Conservation (phyloP, 2,113 vertebrate species). For the Tragelaphus strepsiceros region DNA sequence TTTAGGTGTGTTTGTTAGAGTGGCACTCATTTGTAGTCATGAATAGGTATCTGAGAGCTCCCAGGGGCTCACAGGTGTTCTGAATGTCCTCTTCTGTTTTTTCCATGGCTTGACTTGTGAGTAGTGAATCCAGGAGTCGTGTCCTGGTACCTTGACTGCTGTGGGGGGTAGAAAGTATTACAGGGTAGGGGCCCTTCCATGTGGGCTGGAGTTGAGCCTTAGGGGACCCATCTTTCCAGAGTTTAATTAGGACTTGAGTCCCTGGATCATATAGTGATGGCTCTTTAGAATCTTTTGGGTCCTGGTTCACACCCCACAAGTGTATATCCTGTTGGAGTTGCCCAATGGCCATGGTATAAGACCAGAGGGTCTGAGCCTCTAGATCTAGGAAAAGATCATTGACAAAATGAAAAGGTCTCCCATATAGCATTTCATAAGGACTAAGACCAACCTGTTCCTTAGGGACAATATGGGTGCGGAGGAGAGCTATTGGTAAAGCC, state of each 20-base stretch:
- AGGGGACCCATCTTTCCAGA: neutral
- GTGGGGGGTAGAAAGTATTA: neutral
- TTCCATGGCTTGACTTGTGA: neutral
- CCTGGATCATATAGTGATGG: neutral
- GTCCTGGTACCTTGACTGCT: neutral
- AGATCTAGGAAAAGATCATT: neutral
- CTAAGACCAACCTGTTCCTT: neutral
- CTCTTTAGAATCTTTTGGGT: neutral
- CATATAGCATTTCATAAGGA: neutral
- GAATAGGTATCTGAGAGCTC: neutral
- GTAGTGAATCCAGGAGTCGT: neutral
- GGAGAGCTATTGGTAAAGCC: neutral
- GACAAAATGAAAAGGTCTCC: neutral
- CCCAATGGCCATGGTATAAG: neutral
- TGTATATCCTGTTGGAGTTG: neutral
- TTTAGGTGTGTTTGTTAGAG: neutral
- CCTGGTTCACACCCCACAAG: neutral
- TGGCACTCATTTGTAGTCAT: neutral
- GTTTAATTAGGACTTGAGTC: neutral
- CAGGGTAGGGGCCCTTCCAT: neutral
- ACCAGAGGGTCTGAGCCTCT: neutral
- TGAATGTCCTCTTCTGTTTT: neutral
- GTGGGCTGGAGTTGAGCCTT: neutral
- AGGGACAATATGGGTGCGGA: accelerated
- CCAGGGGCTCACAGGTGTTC: neutral